A percentile compares a stretch with the other conserved stretches of the same genome.
Evolutionary conservation across 2,888 invertebrate species (phyloP).

Genomic region (Papilio gigon): DNA sequence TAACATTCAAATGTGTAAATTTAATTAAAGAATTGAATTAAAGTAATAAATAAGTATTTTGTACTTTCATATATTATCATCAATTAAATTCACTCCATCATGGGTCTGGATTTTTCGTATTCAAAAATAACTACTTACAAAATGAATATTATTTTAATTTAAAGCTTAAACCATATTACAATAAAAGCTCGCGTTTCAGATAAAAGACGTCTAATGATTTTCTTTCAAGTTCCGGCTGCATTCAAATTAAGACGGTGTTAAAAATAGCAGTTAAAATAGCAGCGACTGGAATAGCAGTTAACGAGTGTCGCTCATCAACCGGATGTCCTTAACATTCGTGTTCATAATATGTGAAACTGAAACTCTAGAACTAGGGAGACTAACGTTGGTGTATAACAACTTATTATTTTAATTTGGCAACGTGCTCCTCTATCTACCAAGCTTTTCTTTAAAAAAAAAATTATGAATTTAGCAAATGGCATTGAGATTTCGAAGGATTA

Average conservation of each 20-base stretch:
- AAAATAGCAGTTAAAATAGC: conserved; percentile 27
- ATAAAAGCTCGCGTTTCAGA: neutral
- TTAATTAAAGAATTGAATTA: neutral
- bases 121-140: neutral
- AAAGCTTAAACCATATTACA: neutral
- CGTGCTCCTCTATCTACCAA: too few relatives aligned
- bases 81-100: too few relatives aligned
- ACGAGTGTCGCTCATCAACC: conserved; percentile 36
- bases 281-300: conserved; percentile 27
- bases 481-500: too few relatives aligned
- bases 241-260: conserved; percentile 18
- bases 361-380: too few relatives aligned
- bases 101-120: too few relatives aligned
- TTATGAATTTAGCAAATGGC: too few relatives aligned
- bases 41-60: too few relatives aligned
- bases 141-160: neutral
- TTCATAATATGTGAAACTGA: neutral
- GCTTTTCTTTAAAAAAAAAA: too few relatives aligned
- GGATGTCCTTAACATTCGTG: conserved; percentile 17
- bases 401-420: too few relatives aligned
- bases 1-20: conserved; percentile 1
- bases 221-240: conserved; percentile 24
- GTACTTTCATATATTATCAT: too few relatives aligned
- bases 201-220: conserved; percentile 5
- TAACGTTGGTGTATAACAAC: too few relatives aligned